Conservation (phyloP, 2,113 vertebrate genomes). For the Egretta garzetta region DNA sequence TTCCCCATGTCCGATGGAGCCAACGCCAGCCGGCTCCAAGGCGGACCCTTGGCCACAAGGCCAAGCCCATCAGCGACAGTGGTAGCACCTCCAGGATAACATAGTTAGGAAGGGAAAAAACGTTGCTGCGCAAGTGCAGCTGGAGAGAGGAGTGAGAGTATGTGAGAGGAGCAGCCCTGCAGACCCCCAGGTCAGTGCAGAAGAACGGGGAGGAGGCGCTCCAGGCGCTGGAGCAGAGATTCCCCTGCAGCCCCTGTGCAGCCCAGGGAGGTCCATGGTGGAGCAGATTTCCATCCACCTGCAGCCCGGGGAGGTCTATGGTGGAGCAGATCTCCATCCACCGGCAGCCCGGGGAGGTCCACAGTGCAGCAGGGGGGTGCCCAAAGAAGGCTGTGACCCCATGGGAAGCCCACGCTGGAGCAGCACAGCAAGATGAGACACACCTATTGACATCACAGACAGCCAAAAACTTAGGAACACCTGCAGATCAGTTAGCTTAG, state of each 20-base stretch:
- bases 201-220: neutral
- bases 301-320: too few relatives aligned
- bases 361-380: rapidly evolving
- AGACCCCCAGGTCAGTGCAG: neutral
- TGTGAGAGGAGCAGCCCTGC: neutral
- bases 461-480: neutral
- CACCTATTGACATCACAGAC: neutral
- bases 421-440: neutral
- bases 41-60: neutral
- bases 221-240: neutral
- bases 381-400: neutral
- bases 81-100: neutral
- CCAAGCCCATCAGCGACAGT: too few relatives aligned
- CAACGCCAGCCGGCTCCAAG: neutral
- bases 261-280: neutral
- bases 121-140: neutral
- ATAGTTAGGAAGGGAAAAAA: neutral
- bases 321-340: too few relatives aligned
- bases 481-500: neutral
- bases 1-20: neutral
- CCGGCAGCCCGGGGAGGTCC: neutral
- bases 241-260: neutral
- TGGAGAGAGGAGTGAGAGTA: neutral
- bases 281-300: too few relatives aligned
- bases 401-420: neutral